phyloP scores from a whole-genome alignment of 2,113 vertebrate species.

The Mormyrus lacerda region DNA sequence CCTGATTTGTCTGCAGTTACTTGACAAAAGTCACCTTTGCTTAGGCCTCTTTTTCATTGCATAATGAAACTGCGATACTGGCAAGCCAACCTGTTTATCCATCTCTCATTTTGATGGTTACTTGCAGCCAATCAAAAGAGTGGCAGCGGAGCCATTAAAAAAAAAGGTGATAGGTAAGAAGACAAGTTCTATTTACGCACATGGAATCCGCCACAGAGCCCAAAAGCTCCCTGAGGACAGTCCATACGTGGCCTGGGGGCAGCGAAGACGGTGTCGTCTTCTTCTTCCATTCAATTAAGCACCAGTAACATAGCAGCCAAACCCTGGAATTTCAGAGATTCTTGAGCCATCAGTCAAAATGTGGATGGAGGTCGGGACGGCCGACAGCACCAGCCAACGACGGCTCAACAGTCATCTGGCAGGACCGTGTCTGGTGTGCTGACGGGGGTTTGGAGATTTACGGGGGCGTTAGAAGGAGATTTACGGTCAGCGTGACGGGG shows the following conservation, averaged over 20 bases:
- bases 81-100: background rate
- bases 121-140: background rate
- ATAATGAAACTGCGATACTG: background rate
- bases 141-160: background rate
- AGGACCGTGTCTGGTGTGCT: background rate
- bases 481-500: conserved; percentile 20
- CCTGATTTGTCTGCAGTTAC: background rate
- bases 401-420: conserved; percentile 31
- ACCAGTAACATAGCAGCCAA: background rate
- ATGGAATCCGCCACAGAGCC: background rate
- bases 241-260: background rate
- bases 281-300: background rate
- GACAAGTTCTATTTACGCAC: background rate
- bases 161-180: background rate
- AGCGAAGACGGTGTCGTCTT: background rate
- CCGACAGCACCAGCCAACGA: conserved; percentile 2
- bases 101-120: background rate
- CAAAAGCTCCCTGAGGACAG: background rate
- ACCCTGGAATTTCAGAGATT: background rate
- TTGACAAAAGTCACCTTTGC: background rate
- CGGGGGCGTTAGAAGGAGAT: background rate
- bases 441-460: conserved; percentile 22
- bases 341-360: background rate
- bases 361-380: conserved; percentile 6
- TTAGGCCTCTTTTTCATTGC: too few relatives aligned